These are phyloP conservation scores for Hesperophylax magnus DNA, from an alignment of 1,140 invertebrate species.

Conservation along the genomic window DNA sequence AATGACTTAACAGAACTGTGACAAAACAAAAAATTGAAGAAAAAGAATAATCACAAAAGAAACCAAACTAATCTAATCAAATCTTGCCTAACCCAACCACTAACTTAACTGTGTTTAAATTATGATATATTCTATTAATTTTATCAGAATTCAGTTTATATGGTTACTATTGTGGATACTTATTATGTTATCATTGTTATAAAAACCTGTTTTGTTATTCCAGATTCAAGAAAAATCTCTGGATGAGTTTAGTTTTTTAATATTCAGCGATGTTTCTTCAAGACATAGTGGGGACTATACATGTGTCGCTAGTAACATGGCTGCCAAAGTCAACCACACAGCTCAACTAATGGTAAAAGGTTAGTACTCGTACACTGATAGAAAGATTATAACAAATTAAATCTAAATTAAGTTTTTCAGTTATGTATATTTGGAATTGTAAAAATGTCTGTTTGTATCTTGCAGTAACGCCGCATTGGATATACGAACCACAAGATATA, in stretches of 20 bases:
- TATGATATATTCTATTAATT: no score
- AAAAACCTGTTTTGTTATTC: slow-evolving; percentile 26
- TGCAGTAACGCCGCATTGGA: slow-evolving; percentile 88
- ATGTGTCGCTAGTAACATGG: slow-evolving; percentile 84
- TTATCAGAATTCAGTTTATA: no score
- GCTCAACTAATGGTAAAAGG: slow-evolving; percentile 81
- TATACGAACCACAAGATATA: slow-evolving; percentile 83
- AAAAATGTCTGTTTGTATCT: slow-evolving; percentile 45
- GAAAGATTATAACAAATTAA: neutral
- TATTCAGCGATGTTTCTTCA: slow-evolving; percentile 83
- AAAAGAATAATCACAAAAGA: no score
- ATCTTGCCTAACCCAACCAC: no score
- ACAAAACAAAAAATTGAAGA: no score
- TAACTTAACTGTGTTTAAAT: no score
- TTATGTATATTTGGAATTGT: neutral
- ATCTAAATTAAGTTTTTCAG: neutral
- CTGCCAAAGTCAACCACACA: slow-evolving; percentile 84
- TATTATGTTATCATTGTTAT: neutral
- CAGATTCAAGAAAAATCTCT: slow-evolving; percentile 79
- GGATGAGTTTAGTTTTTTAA: slow-evolving; percentile 80
- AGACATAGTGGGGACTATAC: slow-evolving; percentile 86
- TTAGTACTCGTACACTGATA: slow-evolving; percentile 67
- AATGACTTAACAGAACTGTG: no score
- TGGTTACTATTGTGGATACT: neutral
- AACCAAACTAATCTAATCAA: no score